Evolutionary conservation across 2,888 invertebrate species (phyloP).

Genomic region (Saturnia pavonia): DNA sequence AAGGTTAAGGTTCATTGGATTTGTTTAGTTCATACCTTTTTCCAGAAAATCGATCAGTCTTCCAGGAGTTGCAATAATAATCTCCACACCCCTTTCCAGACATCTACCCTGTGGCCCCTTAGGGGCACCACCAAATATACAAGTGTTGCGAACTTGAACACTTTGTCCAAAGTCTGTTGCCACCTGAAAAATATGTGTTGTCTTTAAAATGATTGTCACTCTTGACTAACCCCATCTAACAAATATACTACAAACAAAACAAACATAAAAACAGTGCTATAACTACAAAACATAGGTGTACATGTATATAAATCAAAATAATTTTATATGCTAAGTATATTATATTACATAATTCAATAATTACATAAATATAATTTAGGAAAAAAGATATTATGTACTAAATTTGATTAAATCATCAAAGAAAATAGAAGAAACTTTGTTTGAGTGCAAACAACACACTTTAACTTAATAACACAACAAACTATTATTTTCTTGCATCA

Average conservation of each 20-base stretch:
- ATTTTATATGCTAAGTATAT: not conserved
- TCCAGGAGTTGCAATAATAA: conserved; percentile 98
- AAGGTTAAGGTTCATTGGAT: not conserved
- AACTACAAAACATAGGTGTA: not conserved
- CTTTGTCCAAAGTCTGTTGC: conserved; percentile 95
- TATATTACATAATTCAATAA: not conserved
- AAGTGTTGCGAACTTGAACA: conserved; percentile 94
- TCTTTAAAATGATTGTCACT: not conserved
- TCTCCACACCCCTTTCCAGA: conserved; percentile 94
- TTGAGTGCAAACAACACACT: not conserved
- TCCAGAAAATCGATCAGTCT: conserved; percentile 97
- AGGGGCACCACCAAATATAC: conserved; percentile 99
- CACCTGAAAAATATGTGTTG: conserved; percentile 82
- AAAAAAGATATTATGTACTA: not conserved
- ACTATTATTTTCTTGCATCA: no score
- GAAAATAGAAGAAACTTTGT: not conserved
- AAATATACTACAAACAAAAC: not conserved
- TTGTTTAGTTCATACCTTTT: conserved; percentile 75
- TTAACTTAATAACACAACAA: not conserved
- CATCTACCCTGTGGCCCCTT: conserved; percentile 95
- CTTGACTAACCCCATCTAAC: not conserved
- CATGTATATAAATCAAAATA: not conserved
- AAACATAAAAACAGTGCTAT: conserved; percentile 3
- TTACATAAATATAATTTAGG: not conserved
- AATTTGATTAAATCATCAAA: not conserved